Conservation (phyloP, 2,888 invertebrate species). For the Germaria angustata region DNA sequence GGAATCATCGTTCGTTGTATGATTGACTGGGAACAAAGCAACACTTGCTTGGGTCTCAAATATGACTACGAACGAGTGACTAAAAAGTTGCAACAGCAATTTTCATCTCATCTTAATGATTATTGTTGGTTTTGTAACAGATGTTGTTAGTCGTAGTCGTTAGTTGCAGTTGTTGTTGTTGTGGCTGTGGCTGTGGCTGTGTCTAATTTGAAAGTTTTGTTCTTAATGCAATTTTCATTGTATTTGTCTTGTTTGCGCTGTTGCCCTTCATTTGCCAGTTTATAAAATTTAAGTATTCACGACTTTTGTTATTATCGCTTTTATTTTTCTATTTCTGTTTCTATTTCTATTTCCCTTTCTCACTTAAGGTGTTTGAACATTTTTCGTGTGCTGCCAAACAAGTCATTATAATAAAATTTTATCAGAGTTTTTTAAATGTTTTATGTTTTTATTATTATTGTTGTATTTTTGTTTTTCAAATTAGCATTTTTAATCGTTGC, state of each 20-base stretch:
- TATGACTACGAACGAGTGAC: not conserved
- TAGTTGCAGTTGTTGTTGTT: not conserved
- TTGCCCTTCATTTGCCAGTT: slow-evolving; percentile 55
- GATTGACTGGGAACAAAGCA: slow-evolving; percentile 55
- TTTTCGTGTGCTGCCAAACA: slow-evolving; percentile 18
- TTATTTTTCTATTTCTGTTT: slow-evolving; percentile 12
- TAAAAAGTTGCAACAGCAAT: not conserved
- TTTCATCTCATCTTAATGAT: slow-evolving; percentile 57
- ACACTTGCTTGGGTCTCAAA: slow-evolving; percentile 33
- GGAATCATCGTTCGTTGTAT: slow-evolving; percentile 19
- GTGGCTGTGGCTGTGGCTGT: slow-evolving; percentile 1
- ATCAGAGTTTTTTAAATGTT: slow-evolving; percentile 20
- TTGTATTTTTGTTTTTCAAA: slow-evolving; percentile 2
- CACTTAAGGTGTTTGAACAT: slow-evolving; percentile 19
- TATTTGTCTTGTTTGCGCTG: not conserved
- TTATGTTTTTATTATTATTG: not conserved
- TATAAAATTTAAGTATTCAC: slow-evolving; percentile 60
- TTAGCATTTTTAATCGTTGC: slow-evolving; percentile 29
- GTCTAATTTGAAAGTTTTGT: slow-evolving; percentile 33
- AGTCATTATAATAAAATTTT: slow-evolving; percentile 48
- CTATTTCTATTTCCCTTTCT: slow-evolving; percentile 23
- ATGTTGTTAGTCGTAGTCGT: slow-evolving; percentile 36
- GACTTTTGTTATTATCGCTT: slow-evolving; percentile 16
- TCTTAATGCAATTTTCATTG: slow-evolving; percentile 36
- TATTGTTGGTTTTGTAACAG: slow-evolving; percentile 51